Percentiles rank a stretch among this genome's conserved stretches.
Conservation (phyloP, 2,113 vertebrate genomes). For the Podiceps cristatus region DNA sequence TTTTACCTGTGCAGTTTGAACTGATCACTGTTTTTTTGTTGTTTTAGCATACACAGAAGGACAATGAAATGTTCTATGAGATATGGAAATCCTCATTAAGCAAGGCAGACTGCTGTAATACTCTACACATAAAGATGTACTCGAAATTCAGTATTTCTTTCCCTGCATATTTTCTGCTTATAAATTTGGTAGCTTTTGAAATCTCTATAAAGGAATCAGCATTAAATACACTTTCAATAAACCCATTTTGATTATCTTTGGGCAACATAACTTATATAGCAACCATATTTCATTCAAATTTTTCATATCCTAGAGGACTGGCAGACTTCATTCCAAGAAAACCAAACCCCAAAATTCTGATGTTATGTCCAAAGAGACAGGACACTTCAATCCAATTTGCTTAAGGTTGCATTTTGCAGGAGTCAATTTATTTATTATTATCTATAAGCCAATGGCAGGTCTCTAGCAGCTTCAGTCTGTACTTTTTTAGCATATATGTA, state of each 20-base stretch:
- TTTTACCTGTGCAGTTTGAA: background rate
- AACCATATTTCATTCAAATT: background rate
- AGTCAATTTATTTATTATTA: background rate
- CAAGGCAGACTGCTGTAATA: background rate
- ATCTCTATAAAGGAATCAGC: background rate
- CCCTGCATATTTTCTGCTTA: background rate
- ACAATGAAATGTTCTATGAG: background rate
- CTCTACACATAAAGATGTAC: background rate
- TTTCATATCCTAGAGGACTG: background rate
- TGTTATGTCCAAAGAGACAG: background rate
- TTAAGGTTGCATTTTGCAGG: background rate
- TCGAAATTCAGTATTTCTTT: background rate
- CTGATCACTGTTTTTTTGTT: background rate
- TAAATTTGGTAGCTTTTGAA: background rate
- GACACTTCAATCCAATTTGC: background rate
- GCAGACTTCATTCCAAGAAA: background rate
- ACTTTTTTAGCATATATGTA: background rate
- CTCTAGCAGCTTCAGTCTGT: background rate
- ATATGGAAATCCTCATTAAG: background rate
- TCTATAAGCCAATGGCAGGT: background rate
- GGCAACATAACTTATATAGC: background rate
- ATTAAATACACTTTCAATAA: background rate
- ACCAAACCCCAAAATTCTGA: background rate
- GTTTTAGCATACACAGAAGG: background rate
- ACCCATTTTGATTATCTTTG: background rate